Evolutionary conservation across 2,888 invertebrate species (phyloP), one percentile per base, ranked within the genome.

Genomic region (Antheraea assamensis): DNA sequence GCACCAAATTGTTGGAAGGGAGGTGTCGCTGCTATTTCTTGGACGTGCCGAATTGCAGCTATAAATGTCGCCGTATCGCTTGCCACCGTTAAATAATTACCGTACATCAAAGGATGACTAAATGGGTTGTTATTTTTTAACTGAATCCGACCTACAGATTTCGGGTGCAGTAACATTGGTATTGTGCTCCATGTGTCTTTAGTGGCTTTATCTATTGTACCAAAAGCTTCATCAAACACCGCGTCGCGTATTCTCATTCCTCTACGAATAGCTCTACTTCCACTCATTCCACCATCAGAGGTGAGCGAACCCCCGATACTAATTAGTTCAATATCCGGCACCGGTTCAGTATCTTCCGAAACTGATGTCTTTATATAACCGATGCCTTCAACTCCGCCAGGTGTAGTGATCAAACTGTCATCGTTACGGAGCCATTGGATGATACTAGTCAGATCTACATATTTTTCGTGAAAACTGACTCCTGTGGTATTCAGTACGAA

Each of bases 71-170:
- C 93, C 0, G 96, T 88, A 81, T 98, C 95, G 35, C 78, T 86
- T 7, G 95, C 95, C 83, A 97, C 95, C 0, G 95, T 95, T 75
- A 98, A 95, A 86, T 98, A 98, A 82, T 98, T 97, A 0, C 98
- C 97, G 80, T 97, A 96, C 80, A 98, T 96, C n/a, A 96, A 90
- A 0, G 98, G 98, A 80, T 96, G 96, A 55, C 96, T 96, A 70
- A 96, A 95, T 0, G 98, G 97, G 90, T 98, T 96, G 35, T 92
- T 96, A 64, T 96, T 96, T 81, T 95, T 96, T 21, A 99, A 92
- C 85, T 95, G 95, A 0, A 98, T 81, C 8, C 95, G 93, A 0
- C 98, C 98, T 30, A 95, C 92, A 21, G 98, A 98, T 84, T 96
- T 95, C 0, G 98, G 98, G 83, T 97, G 96, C 72, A 97, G 95